Evolutionary conservation across 2,888 invertebrate species (phyloP).

Genomic region (Bellardia bayeri): DNA sequence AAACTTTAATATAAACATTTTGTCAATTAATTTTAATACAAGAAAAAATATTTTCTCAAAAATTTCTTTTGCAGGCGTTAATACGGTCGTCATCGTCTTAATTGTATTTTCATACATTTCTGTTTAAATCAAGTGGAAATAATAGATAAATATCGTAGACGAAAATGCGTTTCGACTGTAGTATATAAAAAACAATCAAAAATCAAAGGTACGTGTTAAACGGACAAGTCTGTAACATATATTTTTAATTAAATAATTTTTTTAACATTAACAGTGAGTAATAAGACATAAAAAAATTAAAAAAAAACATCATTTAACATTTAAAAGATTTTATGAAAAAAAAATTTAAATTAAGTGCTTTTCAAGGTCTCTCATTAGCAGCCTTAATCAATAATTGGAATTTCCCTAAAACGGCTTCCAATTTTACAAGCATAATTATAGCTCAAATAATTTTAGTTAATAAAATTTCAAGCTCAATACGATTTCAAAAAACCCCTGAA

Average conservation of each 20-base stretch:
- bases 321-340: no score
- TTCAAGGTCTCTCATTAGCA: not conserved
- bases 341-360: not conserved
- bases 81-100: not conserved
- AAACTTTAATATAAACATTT: no score
- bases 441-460: not conserved
- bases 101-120: not conserved
- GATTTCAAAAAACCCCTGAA: conserved; percentile 2
- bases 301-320: not conserved
- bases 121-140: not conserved
- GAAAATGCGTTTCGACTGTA: not conserved
- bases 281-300: not conserved
- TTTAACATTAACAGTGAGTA: not conserved
- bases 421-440: not conserved
- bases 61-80: no score
- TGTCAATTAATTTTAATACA: no score
- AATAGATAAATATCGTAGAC: not conserved
- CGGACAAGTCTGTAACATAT: conserved; percentile 19
- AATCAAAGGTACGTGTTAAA: conserved; percentile 19
- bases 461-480: not conserved
- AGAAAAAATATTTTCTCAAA: no score
- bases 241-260: not conserved
- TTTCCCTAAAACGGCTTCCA: not conserved
- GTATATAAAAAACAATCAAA: conserved; percentile 8
- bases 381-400: not conserved